A percentile compares a stretch with the other conserved stretches of the same genome.
Conservation (phyloP, 1,140 invertebrate genomes). For the Drosophila neocordata region DNA sequence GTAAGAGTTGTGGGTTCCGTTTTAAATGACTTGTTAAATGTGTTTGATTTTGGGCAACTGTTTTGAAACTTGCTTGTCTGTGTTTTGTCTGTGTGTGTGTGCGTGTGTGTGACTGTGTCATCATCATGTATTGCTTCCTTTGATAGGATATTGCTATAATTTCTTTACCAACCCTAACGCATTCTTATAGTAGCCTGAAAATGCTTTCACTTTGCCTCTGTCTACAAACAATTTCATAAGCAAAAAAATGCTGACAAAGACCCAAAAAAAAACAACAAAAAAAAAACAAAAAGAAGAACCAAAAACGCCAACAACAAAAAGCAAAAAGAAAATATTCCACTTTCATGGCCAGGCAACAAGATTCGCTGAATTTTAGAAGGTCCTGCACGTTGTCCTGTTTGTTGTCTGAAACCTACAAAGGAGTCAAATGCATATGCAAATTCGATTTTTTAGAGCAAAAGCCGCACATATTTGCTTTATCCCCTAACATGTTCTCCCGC, state of each 20-base stretch:
- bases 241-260: slow-evolving; percentile 18
- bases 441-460: slow-evolving; percentile 55
- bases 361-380: slow-evolving; percentile 27
- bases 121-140: background rate
- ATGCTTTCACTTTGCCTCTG: slow-evolving; percentile 27
- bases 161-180: background rate
- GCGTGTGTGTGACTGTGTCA: background rate
- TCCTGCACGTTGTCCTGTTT: slow-evolving; percentile 6
- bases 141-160: background rate
- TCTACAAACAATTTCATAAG: slow-evolving; percentile 35
- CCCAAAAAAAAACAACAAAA: slow-evolving; percentile 13
- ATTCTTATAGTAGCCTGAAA: background rate
- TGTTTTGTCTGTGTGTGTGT: background rate
- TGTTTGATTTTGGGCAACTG: slow-evolving; percentile 52
- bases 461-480: slow-evolving; percentile 61
- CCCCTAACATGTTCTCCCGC: background rate
- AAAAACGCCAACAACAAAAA: slow-evolving; percentile 32
- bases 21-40: slow-evolving; percentile 69
- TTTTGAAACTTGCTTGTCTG: slow-evolving; percentile 3
- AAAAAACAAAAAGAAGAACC: background rate
- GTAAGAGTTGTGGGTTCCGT: slow-evolving; percentile 15
- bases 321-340: slow-evolving; percentile 27
- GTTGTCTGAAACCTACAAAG: slow-evolving; percentile 26
- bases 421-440: slow-evolving; percentile 61
- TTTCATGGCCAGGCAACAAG: slow-evolving; percentile 30